Base-by-base conservation (phyloP, 2,113 vertebrate species). In the Grus americana region DNA sequence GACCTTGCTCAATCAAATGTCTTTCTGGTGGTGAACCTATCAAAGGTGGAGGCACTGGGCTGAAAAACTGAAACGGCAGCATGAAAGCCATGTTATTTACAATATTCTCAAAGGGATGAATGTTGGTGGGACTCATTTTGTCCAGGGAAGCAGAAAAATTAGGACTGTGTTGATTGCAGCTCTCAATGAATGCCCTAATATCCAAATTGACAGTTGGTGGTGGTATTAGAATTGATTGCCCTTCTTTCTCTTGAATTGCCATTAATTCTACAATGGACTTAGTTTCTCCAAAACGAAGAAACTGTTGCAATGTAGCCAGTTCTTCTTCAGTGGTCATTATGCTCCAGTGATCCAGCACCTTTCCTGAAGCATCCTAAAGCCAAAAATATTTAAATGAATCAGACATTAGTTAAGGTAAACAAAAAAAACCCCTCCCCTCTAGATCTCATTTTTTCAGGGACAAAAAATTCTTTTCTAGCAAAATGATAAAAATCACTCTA, bases 251-350 rank as follows among this genome's bases (percentile, higher is more conserved):
- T 84, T 99, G 99, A 93, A 99, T 97, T 42, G 98, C 99, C 99
- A 99, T 99, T 92, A 99, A 98, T 96, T 99, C 99, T 63, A 99
- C 99, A 22, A 99, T 99, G 88, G 99, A 99, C 81, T 99, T 99
- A 21, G 99, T 99, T 97, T 99, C 99, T 32, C 99, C 99, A 79
- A 99, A 99, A 55, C 99, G 99, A 81, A 99, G 98, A 94, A 99
- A 99, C 96, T 99, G 99, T 96, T 99, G 99, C 96, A 99, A 91
- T 6, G 99, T 99, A 44, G 99, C 99, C 54, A 99, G 98, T 96
- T 99, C 99, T 79, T 99, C 99, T 94, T 99, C 99, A 26, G 98
- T 98, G 26, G 98, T 99, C 99, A 99, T 99, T 97, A 99, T 99
- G 87, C 98, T 99, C 99, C 99, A 99, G 71, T 99, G 99, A 95